A percentile compares a stretch with the other conserved stretches of the same genome.
Conservation (phyloP, 37 sponge, comb jelly and placozoan species). For the Eunapius fragilis region DNA sequence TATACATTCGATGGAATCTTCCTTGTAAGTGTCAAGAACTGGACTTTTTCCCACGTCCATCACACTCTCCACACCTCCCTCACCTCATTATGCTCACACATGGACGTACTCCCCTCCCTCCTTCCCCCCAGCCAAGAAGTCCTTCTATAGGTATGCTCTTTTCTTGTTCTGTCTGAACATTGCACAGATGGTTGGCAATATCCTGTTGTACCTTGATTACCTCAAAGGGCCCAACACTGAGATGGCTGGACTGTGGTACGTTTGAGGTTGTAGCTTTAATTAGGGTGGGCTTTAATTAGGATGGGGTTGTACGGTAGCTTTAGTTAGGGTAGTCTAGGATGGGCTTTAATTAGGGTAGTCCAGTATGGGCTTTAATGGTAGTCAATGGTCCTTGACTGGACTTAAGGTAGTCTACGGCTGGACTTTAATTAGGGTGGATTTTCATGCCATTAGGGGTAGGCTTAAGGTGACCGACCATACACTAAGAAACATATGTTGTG, state of each 20-base stretch:
- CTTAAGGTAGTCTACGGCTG: no score
- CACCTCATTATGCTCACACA: neutral
- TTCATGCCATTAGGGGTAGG: no score
- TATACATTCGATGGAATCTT: slow-evolving; percentile 43
- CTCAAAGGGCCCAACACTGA: neutral
- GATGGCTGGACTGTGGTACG: slow-evolving; percentile 70
- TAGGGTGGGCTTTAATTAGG: no score
- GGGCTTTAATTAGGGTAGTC: no score
- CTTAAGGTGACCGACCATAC: no score
- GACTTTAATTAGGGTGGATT: no score
- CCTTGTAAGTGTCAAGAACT: slow-evolving; percentile 56
- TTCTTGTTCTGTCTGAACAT: slow-evolving; percentile 58
- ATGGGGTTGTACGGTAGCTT: no score
- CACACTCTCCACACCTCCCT: neutral
- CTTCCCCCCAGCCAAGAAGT: slow-evolving; percentile 62
- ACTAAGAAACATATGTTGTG: no score
- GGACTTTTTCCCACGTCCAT: neutral
- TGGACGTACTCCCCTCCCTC: neutral
- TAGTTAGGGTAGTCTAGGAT: no score
- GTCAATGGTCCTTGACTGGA: no score
- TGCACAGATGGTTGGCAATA: slow-evolving; percentile 53
- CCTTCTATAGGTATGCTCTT: slow-evolving; percentile 72
- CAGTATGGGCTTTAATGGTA: no score
- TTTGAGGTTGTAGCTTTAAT: neutral
- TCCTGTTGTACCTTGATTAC: slow-evolving; percentile 60